phyloP scores from a whole-genome alignment of 1,140 invertebrate genomes.

The Orius insidiosus region DNA sequence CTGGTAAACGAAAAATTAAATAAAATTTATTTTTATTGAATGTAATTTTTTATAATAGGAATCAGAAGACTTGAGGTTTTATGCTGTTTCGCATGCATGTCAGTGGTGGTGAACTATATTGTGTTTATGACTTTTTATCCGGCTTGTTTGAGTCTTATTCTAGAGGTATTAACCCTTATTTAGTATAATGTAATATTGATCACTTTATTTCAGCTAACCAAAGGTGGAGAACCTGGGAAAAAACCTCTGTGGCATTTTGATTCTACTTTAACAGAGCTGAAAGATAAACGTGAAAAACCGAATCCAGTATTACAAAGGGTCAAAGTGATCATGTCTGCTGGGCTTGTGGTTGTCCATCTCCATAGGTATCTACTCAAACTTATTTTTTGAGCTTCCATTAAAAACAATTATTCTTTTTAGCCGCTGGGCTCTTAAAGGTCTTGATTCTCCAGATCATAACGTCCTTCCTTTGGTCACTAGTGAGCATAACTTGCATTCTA shows the following conservation, averaged over 20 bases:
- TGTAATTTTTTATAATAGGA: too few relatives aligned
- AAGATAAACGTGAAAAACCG: constrained; percentile 37
- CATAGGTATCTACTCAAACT: too few relatives aligned
- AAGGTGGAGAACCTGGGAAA: constrained; percentile 7
- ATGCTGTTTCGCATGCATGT: constrained; percentile 86
- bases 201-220: too few relatives aligned
- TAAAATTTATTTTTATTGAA: constrained; percentile 74
- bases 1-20: constrained; percentile 73
- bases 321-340: constrained; percentile 83
- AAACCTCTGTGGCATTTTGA: too few relatives aligned
- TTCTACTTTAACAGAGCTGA: too few relatives aligned
- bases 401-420: neutral
- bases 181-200: too few relatives aligned
- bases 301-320: constrained; percentile 90
- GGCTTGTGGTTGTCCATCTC: constrained; percentile 73
- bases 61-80: too few relatives aligned
- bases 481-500: too few relatives aligned
- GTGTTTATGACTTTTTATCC: constrained; percentile 95
- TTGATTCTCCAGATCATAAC: neutral
- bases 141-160: constrained; percentile 74
- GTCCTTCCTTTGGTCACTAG: too few relatives aligned
- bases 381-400: neutral
- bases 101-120: constrained; percentile 83
- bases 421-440: neutral
- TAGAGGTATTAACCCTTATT: too few relatives aligned